Evolutionary conservation across 2,797 vertebrate genomes (phyloP).

Genomic region (Spondyliosoma cantharus): DNA sequence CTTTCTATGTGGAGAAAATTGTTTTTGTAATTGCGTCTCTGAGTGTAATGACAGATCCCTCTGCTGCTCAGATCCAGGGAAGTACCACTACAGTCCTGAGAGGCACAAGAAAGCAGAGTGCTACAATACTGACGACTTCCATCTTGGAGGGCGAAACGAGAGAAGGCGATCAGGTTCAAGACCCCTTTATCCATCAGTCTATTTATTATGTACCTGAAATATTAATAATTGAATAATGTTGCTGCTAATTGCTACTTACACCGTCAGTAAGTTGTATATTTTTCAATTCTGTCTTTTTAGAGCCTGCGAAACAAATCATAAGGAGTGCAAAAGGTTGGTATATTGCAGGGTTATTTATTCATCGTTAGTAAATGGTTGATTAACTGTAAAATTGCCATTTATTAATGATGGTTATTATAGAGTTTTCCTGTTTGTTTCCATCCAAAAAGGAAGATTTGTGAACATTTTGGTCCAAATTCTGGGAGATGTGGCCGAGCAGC

Average conservation of each 20-base stretch:
- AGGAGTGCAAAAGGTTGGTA: slow-evolving; percentile 81
- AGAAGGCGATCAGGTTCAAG: slow-evolving; percentile 92
- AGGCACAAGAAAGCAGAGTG: slow-evolving; percentile 88
- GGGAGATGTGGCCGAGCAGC: neutral
- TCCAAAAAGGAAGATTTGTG: slow-evolving; percentile 31
- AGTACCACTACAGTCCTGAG: slow-evolving; percentile 91
- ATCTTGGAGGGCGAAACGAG: slow-evolving; percentile 75
- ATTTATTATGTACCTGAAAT: neutral
- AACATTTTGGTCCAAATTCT: slow-evolving; percentile 14
- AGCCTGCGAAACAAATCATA: slow-evolving; percentile 87
- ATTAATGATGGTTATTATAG: too few relatives aligned
- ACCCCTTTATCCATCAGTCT: neutral
- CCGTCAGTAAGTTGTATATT: neutral
- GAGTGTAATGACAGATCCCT: slow-evolving; percentile 34
- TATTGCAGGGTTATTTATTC: neutral
- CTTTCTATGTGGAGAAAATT: slow-evolving; percentile 37
- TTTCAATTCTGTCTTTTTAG: slow-evolving; percentile 73
- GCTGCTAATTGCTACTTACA: neutral
- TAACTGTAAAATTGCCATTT: too few relatives aligned
- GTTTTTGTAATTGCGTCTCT: slow-evolving; percentile 43
- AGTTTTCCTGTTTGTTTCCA: neutral
- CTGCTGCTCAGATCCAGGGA: slow-evolving; percentile 84
- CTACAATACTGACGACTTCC: slow-evolving; percentile 81
- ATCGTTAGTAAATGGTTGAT: too few relatives aligned
- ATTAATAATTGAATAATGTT: neutral